Percentiles rank a stretch among this genome's conserved stretches.
These are phyloP conservation scores for Chaetoderma sp. DNA, from an alignment of 2,888 invertebrate species.

Conservation along the genomic window DNA sequence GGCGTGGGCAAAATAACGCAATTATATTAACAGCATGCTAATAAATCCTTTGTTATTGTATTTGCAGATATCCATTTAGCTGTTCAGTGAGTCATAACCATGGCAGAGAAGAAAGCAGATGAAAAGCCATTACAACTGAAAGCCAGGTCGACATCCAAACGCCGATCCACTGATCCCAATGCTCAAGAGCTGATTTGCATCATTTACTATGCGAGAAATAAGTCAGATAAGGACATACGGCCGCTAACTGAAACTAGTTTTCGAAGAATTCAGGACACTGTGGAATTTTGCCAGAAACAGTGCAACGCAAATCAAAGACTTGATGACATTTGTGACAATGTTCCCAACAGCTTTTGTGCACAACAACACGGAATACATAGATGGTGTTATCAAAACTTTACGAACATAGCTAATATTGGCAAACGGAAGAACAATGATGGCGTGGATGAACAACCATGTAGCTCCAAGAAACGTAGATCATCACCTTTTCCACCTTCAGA, in stretches of 20 bases:
- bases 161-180: neutral
- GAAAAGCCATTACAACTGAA: neutral
- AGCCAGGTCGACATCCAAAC: neutral
- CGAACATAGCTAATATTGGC: neutral
- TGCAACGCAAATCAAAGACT: neutral
- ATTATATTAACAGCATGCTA: too few species aligned
- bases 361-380: neutral
- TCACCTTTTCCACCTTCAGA: neutral
- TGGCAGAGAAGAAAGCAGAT: neutral
- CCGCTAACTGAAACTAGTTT: neutral
- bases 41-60: too few species aligned
- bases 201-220: neutral
- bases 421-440: neutral
- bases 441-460: neutral
- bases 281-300: neutral
- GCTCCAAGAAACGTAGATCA: neutral
- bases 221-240: neutral
- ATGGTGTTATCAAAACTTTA: neutral
- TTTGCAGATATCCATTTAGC: too few species aligned
- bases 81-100: too few species aligned
- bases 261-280: neutral
- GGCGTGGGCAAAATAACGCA: too few species aligned
- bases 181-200: neutral
- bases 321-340: neutral
- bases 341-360: neutral